These are phyloP conservation scores for Tanaodytes sp. DNA, from an alignment of 2,888 invertebrate species.

Conservation along the genomic window DNA sequence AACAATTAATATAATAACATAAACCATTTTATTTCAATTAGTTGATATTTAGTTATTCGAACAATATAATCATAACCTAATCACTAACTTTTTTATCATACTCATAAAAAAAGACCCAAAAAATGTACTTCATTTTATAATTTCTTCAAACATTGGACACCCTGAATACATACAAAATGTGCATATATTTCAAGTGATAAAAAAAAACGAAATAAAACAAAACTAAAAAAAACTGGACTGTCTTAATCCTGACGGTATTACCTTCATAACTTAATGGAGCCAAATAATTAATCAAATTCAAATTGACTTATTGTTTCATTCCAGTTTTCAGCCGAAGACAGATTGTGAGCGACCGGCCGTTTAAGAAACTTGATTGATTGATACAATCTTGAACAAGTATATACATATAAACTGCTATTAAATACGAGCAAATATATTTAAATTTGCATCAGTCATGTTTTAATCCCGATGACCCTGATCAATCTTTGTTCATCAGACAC, in stretches of 20 bases:
- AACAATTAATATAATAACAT: too few relatives aligned
- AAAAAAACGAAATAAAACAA: too few relatives aligned
- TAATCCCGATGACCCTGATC: not conserved
- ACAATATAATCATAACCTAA: too few relatives aligned
- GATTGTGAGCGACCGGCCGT: constrained; percentile 26
- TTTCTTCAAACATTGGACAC: too few relatives aligned
- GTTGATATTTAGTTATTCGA: too few relatives aligned
- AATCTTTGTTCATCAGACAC: constrained; percentile 24
- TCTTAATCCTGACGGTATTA: constrained; percentile 6
- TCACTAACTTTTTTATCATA: too few relatives aligned
- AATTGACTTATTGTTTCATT: constrained; percentile 17
- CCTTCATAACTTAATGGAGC: constrained; percentile 18
- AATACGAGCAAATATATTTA: constrained; percentile 25
- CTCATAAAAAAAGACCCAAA: too few relatives aligned
- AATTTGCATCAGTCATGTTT: constrained; percentile 40
- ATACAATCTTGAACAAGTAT: constrained; percentile 35
- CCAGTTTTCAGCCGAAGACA: constrained; percentile 22
- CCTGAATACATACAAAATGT: too few relatives aligned
- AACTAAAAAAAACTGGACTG: too few relatives aligned
- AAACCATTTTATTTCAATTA: too few relatives aligned
- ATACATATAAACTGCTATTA: constrained; percentile 38
- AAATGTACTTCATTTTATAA: too few relatives aligned
- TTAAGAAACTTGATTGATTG: constrained; percentile 45
- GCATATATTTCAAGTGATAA: too few relatives aligned
- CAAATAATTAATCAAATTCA: constrained; percentile 38